phyloP scores from a whole-genome alignment of 2,797 vertebrate species.

The Malurus splendens region DNA sequence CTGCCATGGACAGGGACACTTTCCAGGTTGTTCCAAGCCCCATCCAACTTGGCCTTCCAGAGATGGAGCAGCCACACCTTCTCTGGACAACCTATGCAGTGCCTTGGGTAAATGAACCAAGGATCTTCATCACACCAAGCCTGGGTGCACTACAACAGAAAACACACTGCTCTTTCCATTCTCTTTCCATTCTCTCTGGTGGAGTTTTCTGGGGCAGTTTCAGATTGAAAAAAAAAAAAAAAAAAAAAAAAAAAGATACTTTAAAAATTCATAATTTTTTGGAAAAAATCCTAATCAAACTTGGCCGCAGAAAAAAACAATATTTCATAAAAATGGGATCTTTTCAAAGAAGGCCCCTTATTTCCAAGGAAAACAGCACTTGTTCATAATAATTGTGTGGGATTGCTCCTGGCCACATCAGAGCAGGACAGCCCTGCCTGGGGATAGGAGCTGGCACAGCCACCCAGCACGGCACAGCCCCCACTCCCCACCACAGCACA shows the following conservation, averaged over 20 bases:
- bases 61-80: not conserved
- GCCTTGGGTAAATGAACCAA: not conserved
- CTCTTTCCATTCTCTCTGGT: not conserved
- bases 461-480: not conserved
- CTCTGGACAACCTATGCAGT: not conserved
- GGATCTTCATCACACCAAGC: not conserved
- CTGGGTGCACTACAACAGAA: not conserved
- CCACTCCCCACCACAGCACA: accelerated
- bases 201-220: not conserved
- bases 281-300: constrained; percentile 1
- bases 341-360: constrained; percentile 20
- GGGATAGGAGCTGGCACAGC: not conserved
- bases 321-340: constrained; percentile 30
- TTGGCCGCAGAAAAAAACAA: not conserved
- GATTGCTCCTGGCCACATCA: not conserved
- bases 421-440: not conserved
- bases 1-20: not conserved
- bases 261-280: not conserved
- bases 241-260: no score
- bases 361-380: constrained; percentile 44
- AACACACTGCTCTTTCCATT: not conserved
- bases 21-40: not conserved
- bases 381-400: not conserved
- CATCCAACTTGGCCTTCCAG: accelerated
- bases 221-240: not conserved